Evolutionary conservation across 1,140 invertebrate genomes (phyloP), one percentile per base, ranked within the genome.

Genomic region (Caerostris darwini): DNA sequence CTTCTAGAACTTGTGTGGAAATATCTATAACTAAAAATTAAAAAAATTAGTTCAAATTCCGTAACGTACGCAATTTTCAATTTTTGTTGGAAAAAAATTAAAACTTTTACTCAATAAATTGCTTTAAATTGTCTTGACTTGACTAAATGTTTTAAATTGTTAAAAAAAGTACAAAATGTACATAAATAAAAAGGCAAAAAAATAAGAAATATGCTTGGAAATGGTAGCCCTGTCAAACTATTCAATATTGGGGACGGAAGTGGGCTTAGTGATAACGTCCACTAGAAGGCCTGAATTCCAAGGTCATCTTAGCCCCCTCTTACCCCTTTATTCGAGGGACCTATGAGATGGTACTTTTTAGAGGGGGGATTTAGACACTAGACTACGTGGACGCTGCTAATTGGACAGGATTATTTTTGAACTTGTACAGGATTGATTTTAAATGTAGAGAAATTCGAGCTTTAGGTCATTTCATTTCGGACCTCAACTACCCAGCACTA

Each of bases 311-410:
- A 19, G 85, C 14, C 59, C 34, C 57, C 59, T 53, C 85, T 5
- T 83, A 87, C 85, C 85, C 85, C 85, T 87, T 87, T 87, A 61
- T 77, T 50, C 19, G 14, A 50, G 10, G 85, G 85, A 64, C 85
- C 34, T 56, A 58, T 50, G 58, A 17, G 58, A 58, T 19, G 34
- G n/a, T 64, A 4, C 12, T 8, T 7, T 64, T 64, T 17, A 8
- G 57, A 54, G 3, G 85, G 59, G 58, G 17, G 34, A 59, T 58
- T 64, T 59, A 87, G 34, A 53, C 3, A 14, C n/a, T 17, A 17
- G n/a, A 12, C 61, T n/a, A 14, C 58, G 14, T n/a, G 14, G 14
- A 67, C 14, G 61, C 17, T 5, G 61, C 14, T 12, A 67, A 67
- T 67, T 67, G 71, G 71, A 12, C n/a, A 19, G 71, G 0, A 3